Base-by-base conservation (phyloP, 1,140 invertebrate species). In the Camponotus vicinus region DNA sequence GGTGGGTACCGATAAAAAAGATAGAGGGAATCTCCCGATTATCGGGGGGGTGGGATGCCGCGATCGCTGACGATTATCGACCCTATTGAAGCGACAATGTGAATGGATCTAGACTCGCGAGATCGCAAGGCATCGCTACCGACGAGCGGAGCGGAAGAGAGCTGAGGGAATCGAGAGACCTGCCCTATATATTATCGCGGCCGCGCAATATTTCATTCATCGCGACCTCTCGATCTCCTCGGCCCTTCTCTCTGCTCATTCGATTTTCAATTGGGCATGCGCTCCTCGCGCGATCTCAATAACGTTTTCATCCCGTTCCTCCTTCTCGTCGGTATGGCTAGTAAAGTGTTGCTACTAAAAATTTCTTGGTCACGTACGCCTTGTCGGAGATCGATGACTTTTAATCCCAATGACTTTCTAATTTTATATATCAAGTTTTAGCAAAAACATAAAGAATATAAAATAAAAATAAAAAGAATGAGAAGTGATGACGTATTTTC, bases 1-100 rank as follows among this genome's bases (percentile, higher is more conserved):
- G 77, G 80, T 86, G 69, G 64, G n/a, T 82, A 92, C 83, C 89
- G 90, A 90, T 92, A 88, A 91, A 91, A 88, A 92, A 90, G 86
- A 91, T 88, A 86, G 67, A 84, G 63, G 88, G 86, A 76, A 34
- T 45, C 37, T 69, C n/a, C 61, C 85, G 89, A 91, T 93, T 93
- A 92, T 91, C 85, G 90, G 76, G 42, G 52, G 86, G 88, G 90
- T 89, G 79, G 89, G 87, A 70, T 89, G 64, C 86, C 88, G 85
- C 88, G 92, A 93, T 93, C 90, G 91, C 78, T 87, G 87, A 87
- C 91, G 92, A 93, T 94, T 94, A 93, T 93, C 91, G 93, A 91
- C 84, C 86, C 92, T 89, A 93, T 93, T 93, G 88, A 91, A 90
- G 85, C 85, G 71, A 49, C 89, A 82, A 88, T 83, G 90, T 91